These are phyloP conservation scores for Harpagifer antarcticus DNA, from an alignment of 2,797 vertebrate genomes.

Conservation along the genomic window DNA sequence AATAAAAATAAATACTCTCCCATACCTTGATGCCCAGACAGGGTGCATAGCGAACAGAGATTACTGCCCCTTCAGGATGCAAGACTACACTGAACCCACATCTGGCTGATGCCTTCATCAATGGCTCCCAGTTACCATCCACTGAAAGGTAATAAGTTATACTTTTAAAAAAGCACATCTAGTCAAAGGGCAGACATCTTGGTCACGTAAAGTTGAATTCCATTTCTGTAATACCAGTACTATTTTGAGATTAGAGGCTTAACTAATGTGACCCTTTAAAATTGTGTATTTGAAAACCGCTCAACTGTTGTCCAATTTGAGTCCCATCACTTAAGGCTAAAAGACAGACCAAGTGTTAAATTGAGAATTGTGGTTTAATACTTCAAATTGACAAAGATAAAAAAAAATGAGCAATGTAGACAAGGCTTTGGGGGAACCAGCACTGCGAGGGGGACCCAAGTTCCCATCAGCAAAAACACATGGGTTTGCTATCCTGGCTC, in stretches of 20 bases:
- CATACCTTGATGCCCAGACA: conserved; percentile 74
- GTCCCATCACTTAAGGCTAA: too few species aligned
- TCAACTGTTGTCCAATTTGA: too few species aligned
- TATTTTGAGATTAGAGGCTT: neutral
- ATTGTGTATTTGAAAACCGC: too few species aligned
- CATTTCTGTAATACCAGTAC: neutral
- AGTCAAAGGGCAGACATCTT: neutral
- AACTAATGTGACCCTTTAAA: too few species aligned
- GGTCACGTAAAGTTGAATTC: neutral
- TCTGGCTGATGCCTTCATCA: conserved; percentile 64
- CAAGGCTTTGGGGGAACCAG: too few species aligned
- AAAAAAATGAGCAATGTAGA: too few species aligned
- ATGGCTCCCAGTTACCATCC: conserved; percentile 73
- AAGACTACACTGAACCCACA: conserved; percentile 78
- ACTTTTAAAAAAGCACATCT: neutral
- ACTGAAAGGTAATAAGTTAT: conserved; percentile 59
- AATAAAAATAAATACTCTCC: fast-evolving
- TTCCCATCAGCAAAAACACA: too few species aligned
- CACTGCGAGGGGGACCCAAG: too few species aligned
- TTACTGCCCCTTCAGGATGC: conserved; percentile 74
- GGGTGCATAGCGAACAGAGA: conserved; percentile 74
- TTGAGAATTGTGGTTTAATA: too few species aligned
- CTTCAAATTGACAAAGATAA: too few species aligned
- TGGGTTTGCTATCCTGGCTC: too few species aligned
- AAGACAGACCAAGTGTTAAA: too few species aligned